Evolutionary conservation across 2,797 vertebrate species (phyloP), one percentile per base, ranked within the genome.

Genomic region (Babyrousa celebensis): DNA sequence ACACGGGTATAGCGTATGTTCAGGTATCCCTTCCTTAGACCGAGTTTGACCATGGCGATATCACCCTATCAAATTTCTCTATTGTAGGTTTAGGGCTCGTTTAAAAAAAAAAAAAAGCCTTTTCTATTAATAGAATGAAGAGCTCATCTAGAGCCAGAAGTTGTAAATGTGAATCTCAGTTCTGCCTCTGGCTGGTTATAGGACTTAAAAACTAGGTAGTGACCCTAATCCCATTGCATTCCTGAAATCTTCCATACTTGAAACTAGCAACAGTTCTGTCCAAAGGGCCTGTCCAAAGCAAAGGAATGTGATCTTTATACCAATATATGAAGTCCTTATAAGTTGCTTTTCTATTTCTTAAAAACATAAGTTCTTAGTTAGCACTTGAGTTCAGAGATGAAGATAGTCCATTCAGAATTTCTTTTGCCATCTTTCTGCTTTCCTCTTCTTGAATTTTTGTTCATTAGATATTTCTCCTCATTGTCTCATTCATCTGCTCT

Each of bases 321-420:
- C 15, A 54, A 52, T 65, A 18, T 16, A 29, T 56, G 52, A 82
- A 78, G 68, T 43, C 36, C 36, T 58, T 40, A 6, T 52, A 89
- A 92, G 43, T 79, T 86, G 25, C 63, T 70, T 89, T 91, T n/a
- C n/a, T 88, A 32, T 80, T 62, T 88, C 72, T 77, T 36, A 77
- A 65, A 65, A 77, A 67, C 43, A 23, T 63, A 7, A 18, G 21
- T 25, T 75, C 72, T 32, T n/a, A 36, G 65, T 7, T 88, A 68
- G 27, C 65, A 12, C 71, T 65, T 74, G 63, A 65, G 27, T 60
- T 21, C 70, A 21, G 9, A 12, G 48, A 43, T 79, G 25, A 74
- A 87, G 54, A n/a, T 6, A 70, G 27, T 75, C 56, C 56, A 27
- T 60, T 80, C 9, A 25, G 1, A 71, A 40, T 89, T 56, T 77